phyloP scores from a whole-genome alignment of 1,140 invertebrate genomes.

The Panagrolaimus sp. region DNA sequence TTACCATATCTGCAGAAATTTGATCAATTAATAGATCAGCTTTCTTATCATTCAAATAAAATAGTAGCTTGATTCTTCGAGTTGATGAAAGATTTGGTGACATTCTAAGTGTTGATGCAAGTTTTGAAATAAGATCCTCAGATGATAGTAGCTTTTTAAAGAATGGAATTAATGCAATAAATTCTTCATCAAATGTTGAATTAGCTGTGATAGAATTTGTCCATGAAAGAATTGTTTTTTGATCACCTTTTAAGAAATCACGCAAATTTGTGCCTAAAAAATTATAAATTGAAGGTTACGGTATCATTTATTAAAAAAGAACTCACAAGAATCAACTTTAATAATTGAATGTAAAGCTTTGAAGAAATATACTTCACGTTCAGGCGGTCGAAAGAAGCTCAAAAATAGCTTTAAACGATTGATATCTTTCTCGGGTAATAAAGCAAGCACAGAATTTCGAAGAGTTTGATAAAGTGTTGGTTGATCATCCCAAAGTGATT shows the following conservation, averaged over 20 bases:
- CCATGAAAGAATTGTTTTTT: not conserved
- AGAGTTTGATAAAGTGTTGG: not conserved
- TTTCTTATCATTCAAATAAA: not conserved
- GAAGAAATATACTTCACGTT: conserved; percentile 6
- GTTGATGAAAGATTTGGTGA: not conserved
- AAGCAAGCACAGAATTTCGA: not conserved
- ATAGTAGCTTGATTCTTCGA: not conserved
- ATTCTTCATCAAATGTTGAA: not conserved
- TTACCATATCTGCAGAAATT: not conserved
- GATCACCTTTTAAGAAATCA: not conserved
- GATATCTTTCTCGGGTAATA: not conserved
- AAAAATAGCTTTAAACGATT: not conserved
- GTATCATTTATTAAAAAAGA: not conserved
- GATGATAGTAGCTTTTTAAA: not conserved
- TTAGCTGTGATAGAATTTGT: not conserved
- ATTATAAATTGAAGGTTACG: not conserved
- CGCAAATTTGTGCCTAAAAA: not conserved
- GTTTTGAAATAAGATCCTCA: not conserved
- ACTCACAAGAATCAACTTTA: not conserved
- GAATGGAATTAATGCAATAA: not conserved
- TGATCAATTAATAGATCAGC: not conserved
- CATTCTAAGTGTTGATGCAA: not conserved
- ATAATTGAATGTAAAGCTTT: not conserved
- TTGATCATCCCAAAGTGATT: not conserved
- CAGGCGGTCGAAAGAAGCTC: not conserved